These are phyloP conservation scores for Bombus pascuorum DNA, from an alignment of 1,140 invertebrate genomes.

Conservation along the genomic window DNA sequence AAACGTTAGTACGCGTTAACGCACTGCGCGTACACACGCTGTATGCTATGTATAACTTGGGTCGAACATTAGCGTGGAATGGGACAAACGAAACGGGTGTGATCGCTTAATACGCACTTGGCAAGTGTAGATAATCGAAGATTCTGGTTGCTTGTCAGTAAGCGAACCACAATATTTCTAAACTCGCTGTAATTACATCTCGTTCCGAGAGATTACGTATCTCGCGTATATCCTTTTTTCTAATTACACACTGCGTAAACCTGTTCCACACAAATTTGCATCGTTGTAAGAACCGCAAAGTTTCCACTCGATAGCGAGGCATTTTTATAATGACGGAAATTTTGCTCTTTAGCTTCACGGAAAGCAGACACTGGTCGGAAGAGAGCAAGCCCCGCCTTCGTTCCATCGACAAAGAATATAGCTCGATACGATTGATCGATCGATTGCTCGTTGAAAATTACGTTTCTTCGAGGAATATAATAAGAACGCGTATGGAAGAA, in stretches of 20 bases:
- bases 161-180: constrained; percentile 34
- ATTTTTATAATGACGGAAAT: constrained; percentile 44
- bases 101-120: not conserved
- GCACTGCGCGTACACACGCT: too few species aligned
- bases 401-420: not conserved
- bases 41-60: not conserved
- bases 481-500: fast-evolving
- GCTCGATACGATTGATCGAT: not conserved
- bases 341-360: not conserved
- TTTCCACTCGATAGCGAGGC: constrained; percentile 7
- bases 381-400: not conserved
- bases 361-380: not conserved
- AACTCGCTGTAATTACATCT: constrained; percentile 37
- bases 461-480: too few species aligned
- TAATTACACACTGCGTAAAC: constrained; percentile 41
- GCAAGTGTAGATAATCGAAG: constrained; percentile 25
- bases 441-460: not conserved
- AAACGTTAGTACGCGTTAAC: too few species aligned
- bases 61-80: not conserved
- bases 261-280: constrained; percentile 44
- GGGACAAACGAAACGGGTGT: not conserved
- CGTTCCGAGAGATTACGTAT: constrained; percentile 25
- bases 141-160: not conserved
- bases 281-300: constrained; percentile 9
- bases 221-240: constrained; percentile 41